These are phyloP conservation scores for Teleogryllus oceanicus DNA, from an alignment of 2,888 invertebrate species.

Conservation along the genomic window DNA sequence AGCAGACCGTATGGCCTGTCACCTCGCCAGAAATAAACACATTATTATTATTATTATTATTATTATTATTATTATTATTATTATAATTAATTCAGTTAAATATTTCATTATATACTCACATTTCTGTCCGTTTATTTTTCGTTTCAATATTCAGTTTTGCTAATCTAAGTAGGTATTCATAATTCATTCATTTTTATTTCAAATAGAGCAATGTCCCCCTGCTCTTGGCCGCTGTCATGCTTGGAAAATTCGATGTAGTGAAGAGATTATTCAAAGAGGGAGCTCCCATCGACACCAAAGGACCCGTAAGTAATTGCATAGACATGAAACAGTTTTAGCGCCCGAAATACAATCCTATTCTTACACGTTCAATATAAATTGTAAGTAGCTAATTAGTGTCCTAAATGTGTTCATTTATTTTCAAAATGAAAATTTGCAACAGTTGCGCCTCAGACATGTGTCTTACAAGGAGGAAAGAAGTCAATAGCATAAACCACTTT, in stretches of 20 bases:
- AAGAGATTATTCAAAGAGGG: constrained; percentile 45
- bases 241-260: constrained; percentile 45
- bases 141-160: not conserved
- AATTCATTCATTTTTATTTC: not conserved
- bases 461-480: no score
- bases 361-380: no score
- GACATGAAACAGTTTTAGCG: not conserved
- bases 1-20: no score
- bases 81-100: not conserved
- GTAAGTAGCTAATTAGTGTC: no score
- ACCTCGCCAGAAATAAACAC: no score
- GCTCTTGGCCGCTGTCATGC: constrained; percentile 44
- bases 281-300: constrained; percentile 43
- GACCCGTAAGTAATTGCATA: constrained; percentile 41
- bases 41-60: no score
- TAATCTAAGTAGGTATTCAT: not conserved
- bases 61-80: no score
- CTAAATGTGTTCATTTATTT: no score
- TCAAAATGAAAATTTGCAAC: no score
- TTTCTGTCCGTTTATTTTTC: not conserved
- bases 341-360: no score
- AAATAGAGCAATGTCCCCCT: constrained; percentile 37
- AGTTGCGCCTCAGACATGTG: no score
- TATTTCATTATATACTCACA: not conserved
- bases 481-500: no score